Evolutionary conservation across 1,140 invertebrate genomes (phyloP), one percentile per base, ranked within the genome.

Genomic region (Drosophila neocordata): DNA sequence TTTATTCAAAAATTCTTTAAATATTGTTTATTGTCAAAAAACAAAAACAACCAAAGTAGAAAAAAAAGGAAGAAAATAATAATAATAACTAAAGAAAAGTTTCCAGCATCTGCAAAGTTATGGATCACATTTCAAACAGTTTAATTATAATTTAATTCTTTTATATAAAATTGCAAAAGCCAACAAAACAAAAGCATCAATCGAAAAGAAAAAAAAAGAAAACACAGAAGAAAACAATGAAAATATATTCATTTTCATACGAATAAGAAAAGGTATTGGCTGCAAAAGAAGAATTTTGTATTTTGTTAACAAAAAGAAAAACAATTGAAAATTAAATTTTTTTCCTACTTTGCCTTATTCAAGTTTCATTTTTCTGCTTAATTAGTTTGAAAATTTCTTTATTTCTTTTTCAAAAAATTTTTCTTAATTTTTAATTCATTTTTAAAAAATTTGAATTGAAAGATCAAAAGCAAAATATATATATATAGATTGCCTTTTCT

Each of bases 211-310:
- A 11, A 66, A 69, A 60, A 37, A 68, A 73, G 57, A 70, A 31
- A 31, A 31, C 2, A 31, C 3, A 31, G 6, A 11, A 34, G 37
- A 58, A 72, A 35, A 0, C n/a, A 41, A 27, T 57, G 15, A 58
- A 64, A 77, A 65, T 27, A 53, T 71, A n/a, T 61, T 65, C 69
- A 66, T 73, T 66, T 67, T 18, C 55, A 57, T 59, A 41, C 65
- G 77, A 85, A 82, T 87, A 79, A 77, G 78, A 88, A 87, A 87
- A 87, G 82, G 83, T 87, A 87, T 87, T 81, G n/a, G n/a, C n/a
- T n/a, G 27, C 0, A 52, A 66, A 55, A 58, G 37, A 18, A 62
- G 24, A n/a, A n/a, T n/a, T n/a, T n/a, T n/a, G n/a, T n/a, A n/a
- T n/a, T n/a, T n/a, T n/a, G n/a, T n/a, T n/a, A n/a, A n/a, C n/a